phyloP scores from a whole-genome alignment of 2,113 vertebrate genomes.

The Cryptoleucopteryx plumbea region DNA sequence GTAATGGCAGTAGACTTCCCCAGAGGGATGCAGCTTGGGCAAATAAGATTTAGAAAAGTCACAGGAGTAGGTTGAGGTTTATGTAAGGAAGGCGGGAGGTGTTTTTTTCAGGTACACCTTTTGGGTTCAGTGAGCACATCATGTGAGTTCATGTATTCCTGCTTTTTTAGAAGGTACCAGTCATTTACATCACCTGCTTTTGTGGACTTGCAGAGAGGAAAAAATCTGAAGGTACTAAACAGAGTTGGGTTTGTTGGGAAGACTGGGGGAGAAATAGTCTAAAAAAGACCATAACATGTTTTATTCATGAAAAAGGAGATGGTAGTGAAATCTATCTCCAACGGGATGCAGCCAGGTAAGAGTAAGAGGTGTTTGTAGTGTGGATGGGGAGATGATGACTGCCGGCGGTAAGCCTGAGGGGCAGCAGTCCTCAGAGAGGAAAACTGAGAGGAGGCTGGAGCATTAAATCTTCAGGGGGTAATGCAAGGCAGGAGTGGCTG shows the following conservation, averaged over 20 bases:
- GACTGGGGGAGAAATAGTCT: fast-evolving
- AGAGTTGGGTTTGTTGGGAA: not conserved
- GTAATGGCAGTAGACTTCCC: not conserved
- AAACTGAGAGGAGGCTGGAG: not conserved
- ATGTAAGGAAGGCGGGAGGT: not conserved
- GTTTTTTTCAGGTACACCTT: not conserved
- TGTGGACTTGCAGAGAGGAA: not conserved
- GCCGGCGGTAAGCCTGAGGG: fast-evolving
- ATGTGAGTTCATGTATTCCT: fast-evolving
- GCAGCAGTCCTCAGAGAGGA: not conserved
- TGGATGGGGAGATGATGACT: not conserved
- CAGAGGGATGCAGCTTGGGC: not conserved
- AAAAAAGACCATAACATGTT: fast-evolving
- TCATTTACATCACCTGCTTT: not conserved
- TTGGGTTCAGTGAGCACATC: not conserved
- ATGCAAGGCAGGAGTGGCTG: not conserved
- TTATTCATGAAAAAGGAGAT: not conserved
- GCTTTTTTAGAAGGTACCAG: not conserved
- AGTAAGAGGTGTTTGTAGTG: fast-evolving
- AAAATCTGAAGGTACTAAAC: too few species aligned
- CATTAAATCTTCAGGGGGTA: not conserved
- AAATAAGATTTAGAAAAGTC: fast-evolving
- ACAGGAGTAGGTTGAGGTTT: not conserved
- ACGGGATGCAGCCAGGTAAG: fast-evolving
- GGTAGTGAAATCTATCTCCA: fast-evolving